A percentile compares a stretch with the other conserved stretches of the same genome.
phyloP scores from a whole-genome alignment of 2,113 vertebrate genomes.

The Engraulis encrasicolus region DNA sequence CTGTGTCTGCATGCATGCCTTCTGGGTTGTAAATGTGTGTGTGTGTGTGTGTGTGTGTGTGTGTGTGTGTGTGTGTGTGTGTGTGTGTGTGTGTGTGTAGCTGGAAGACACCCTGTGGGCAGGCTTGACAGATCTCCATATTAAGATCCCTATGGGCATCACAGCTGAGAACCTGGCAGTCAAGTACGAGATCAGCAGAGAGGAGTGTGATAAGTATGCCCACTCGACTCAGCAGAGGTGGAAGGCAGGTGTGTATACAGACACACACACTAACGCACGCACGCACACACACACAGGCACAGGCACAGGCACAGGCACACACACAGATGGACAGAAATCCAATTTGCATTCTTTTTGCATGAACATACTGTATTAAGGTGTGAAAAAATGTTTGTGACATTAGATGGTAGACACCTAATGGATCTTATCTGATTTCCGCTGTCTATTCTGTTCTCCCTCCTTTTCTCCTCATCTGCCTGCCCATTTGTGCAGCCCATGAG shows the following conservation, averaged over 20 bases:
- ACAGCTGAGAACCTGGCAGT: constrained; percentile 96
- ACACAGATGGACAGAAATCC: not conserved
- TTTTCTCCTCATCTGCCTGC: not conserved
- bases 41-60: not conserved
- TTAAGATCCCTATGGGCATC: constrained; percentile 88
- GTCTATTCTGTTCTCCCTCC: constrained; percentile 16
- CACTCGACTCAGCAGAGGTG: constrained; percentile 89
- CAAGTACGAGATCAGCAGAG: constrained; percentile 84
- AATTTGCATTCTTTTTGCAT: too few species aligned
- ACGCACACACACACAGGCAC: not conserved
- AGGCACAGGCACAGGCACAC: not conserved
- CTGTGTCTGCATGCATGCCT: not conserved
- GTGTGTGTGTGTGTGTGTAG: constrained; percentile 60
- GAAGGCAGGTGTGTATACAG: constrained; percentile 84
- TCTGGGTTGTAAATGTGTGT: not conserved
- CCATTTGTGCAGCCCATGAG: constrained; percentile 80
- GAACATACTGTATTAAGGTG: too few species aligned
- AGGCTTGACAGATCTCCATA: constrained; percentile 82
- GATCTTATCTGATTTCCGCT: too few species aligned
- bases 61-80: constrained; percentile 20
- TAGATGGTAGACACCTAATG: too few species aligned
- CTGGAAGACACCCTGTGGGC: constrained; percentile 92
- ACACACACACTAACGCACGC: not conserved
- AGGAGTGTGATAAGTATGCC: constrained; percentile 87
- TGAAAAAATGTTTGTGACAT: too few species aligned